phyloP scores from a whole-genome alignment of 2,797 vertebrate genomes.

The Ptychadena robeensis region DNA sequence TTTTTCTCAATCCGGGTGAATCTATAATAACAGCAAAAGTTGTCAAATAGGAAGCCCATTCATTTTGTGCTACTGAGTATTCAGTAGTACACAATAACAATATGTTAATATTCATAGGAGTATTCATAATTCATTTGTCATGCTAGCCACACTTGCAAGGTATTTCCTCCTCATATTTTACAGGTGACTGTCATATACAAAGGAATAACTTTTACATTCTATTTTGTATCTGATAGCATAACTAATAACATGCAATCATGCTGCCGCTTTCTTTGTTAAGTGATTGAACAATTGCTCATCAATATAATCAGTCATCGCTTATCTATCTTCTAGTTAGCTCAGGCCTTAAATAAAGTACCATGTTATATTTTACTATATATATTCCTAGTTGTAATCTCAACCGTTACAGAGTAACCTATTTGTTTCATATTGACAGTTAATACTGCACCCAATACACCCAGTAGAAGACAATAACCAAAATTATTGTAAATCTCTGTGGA shows the following conservation, averaged over 20 bases:
- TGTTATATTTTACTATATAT: too few relatives aligned
- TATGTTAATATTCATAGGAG: neutral
- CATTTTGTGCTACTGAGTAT: neutral
- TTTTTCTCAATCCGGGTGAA: neutral
- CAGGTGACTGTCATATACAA: neutral
- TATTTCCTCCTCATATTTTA: neutral
- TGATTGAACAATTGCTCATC: neutral
- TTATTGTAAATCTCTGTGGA: neutral
- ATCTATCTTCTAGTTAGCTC: too few relatives aligned
- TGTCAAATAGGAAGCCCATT: neutral
- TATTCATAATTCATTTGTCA: neutral
- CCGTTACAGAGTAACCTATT: neutral
- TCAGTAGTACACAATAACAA: neutral
- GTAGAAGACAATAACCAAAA: neutral
- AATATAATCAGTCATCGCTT: neutral
- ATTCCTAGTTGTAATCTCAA: neutral
- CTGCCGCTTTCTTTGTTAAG: neutral
- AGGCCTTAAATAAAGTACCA: neutral
- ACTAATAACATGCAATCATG: neutral
- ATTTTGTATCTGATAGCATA: neutral
- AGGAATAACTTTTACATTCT: neutral
- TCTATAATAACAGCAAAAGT: neutral
- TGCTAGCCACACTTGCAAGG: neutral
- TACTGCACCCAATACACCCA: neutral
- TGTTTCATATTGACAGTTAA: neutral